Conservation (phyloP, 1,140 invertebrate genomes). For the Halyomorpha halys region DNA sequence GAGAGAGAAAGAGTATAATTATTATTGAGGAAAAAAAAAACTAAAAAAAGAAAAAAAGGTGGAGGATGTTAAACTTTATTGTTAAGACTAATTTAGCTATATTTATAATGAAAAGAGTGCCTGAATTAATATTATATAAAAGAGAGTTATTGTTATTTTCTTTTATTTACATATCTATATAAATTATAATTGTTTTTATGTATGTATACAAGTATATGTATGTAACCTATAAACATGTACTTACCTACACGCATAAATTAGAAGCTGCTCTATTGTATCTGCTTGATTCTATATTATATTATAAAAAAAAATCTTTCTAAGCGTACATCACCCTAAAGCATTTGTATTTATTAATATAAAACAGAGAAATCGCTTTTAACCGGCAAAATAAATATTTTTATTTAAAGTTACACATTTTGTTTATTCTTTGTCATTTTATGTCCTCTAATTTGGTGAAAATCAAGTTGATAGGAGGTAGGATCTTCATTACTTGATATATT, state of each 20-base stretch:
- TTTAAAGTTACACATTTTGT: constrained; percentile 6
- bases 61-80: constrained; percentile 6
- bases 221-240: too few relatives aligned
- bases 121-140: constrained; percentile 17
- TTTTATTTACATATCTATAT: not conserved
- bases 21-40: not conserved
- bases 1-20: not conserved
- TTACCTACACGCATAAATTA: too few relatives aligned
- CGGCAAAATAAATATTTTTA: constrained; percentile 14
- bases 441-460: not conserved
- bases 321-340: constrained; percentile 6
- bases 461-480: too few relatives aligned
- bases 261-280: too few relatives aligned
- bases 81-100: constrained; percentile 14
- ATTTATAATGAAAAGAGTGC: constrained; percentile 8
- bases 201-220: too few relatives aligned
- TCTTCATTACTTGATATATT: too few relatives aligned
- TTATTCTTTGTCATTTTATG: constrained; percentile 1
- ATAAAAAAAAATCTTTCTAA: not conserved
- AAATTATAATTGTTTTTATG: too few relatives aligned
- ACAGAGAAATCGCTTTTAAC: constrained; percentile 12
- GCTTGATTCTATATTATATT: too few relatives aligned
- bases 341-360: constrained; percentile 15
- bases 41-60: constrained; percentile 9
- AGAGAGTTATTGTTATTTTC: constrained; percentile 7